Evolutionary conservation across 2,113 vertebrate genomes (phyloP), one percentile per base, ranked within the genome.

Genomic region (Hemiscyllium ocellatum): DNA sequence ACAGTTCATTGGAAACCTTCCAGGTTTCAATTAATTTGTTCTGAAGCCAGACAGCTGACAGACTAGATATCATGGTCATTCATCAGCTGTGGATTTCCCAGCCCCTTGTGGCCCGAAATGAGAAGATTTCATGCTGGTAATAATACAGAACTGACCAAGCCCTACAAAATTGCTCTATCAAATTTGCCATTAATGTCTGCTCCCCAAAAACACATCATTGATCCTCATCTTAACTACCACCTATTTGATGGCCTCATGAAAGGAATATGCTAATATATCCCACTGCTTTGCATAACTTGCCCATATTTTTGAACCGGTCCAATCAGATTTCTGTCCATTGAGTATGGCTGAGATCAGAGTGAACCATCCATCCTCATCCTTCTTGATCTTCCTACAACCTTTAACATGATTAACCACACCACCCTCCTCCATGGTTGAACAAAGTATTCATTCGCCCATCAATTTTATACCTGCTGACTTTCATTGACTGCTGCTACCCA

Each of bases 71-170:
- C 33, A 93, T 24, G 61, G 61, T 61, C 20, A 90, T 90, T 90
- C 61, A 8, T 93, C 56, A 93, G 89, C 89, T 22, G 89, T 93
- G 89, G 3, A 37, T 20, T 91, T 66, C 89, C 89, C 89, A 91
- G 56, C 89, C 33, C 19, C 1, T n/a, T 65, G 10, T 7, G 50
- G 0, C 42, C 33, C 15, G 33, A 90, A 61, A 90, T 61, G 24
- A 13, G 52, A 61, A 61, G 52, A 19, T 61, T 66, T 37, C 61
- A 8, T 93, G 56, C 33, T 83, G 8, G 15, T 7, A 6, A 66
- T 20, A 91, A 17, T 1, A 20, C 20, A 83, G n/a, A 80, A 80
- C 15, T 17, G 15, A 8, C 19, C 37, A 47, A 22, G 22, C 26
- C 10, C 8, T 89, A 26, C 26, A 26, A 29, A 56, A 50, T 12